Conservation (phyloP, 2,888 invertebrate species). For the Meteorus cinctellus region DNA sequence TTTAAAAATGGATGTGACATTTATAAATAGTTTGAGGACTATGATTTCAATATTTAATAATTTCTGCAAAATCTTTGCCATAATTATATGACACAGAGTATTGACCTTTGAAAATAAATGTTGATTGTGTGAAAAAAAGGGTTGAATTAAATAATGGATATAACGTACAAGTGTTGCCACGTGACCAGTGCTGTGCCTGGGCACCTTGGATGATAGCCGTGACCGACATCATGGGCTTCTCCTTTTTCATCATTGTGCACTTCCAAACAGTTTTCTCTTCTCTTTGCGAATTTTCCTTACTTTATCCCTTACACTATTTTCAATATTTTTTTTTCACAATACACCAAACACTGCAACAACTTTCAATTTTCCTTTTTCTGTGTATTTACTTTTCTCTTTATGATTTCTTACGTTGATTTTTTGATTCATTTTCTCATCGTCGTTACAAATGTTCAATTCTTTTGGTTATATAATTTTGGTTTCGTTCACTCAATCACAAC, state of each 20-base stretch:
- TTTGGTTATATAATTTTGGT: conserved; percentile 38
- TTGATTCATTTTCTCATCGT: background rate
- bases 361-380: background rate
- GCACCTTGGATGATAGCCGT: conserved; percentile 85
- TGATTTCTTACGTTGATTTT: background rate
- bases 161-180: conserved; percentile 75
- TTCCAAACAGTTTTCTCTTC: conserved; percentile 32
- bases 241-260: conserved; percentile 85
- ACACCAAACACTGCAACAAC: conserved; percentile 1
- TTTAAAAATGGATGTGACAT: too few species aligned
- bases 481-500: conserved; percentile 37
- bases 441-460: background rate
- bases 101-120: too few species aligned
- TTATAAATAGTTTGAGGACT: too few species aligned
- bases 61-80: too few species aligned
- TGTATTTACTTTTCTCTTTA: background rate
- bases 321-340: conserved; percentile 4
- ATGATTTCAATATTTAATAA: too few species aligned
- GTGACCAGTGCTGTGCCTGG: conserved; percentile 79
- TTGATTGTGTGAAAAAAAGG: too few species aligned
- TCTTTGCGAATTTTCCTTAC: background rate
- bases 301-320: conserved; percentile 15
- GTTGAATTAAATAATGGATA: background rate
- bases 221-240: conserved; percentile 90
- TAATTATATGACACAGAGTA: too few species aligned